These are phyloP conservation scores for Vanessa tameamea DNA, from an alignment of 1,140 invertebrate species.

Conservation along the genomic window DNA sequence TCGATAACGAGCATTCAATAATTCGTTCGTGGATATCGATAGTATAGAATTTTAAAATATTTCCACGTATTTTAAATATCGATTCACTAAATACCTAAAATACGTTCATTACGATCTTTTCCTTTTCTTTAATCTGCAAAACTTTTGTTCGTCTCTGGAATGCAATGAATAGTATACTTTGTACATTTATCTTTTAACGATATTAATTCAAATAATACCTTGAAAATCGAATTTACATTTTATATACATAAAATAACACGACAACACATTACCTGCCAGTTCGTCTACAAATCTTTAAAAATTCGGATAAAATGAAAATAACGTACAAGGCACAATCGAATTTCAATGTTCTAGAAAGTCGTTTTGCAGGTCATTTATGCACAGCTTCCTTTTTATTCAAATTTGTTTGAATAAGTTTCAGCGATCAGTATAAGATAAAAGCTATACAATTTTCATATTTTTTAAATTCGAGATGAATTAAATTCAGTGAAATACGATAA, in stretches of 20 bases:
- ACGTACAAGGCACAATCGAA: not conserved
- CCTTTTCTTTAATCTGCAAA: not conserved
- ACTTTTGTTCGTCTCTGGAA: constrained; percentile 22
- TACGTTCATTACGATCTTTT: constrained; percentile 11
- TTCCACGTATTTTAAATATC: constrained; percentile 6
- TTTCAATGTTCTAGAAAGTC: not conserved
- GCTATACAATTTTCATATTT: constrained; percentile 13
- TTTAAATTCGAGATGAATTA: not conserved
- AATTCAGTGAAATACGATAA: not conserved
- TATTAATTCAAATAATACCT: too few species aligned
- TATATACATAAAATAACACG: too few species aligned
- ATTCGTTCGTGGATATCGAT: constrained; percentile 15
- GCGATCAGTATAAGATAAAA: constrained; percentile 5
- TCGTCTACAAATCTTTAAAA: not conserved
- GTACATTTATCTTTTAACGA: not conserved
- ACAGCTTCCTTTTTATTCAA: constrained; percentile 20
- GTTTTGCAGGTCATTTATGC: not conserved
- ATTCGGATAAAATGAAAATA: not conserved
- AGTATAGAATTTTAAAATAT: not conserved
- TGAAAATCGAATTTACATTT: too few species aligned
- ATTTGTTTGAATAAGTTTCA: constrained; percentile 20
- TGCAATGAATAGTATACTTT: constrained; percentile 10
- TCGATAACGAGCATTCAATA: constrained; percentile 24
- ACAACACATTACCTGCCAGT: not conserved
- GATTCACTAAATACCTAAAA: constrained; percentile 7